phyloP scores from a whole-genome alignment of 2,888 invertebrate genomes.

The Argyresthia goedartella region DNA sequence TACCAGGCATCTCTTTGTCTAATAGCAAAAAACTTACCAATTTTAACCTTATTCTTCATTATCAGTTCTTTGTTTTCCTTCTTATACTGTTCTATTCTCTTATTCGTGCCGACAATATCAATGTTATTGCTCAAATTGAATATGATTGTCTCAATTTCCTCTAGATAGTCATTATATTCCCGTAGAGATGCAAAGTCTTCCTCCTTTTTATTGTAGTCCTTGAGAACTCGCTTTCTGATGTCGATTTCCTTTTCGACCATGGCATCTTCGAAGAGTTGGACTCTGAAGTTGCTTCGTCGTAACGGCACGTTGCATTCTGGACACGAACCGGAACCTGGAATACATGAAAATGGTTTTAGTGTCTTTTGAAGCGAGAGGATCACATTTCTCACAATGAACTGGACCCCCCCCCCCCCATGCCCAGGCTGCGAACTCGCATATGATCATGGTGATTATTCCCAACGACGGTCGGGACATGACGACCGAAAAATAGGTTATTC shows the following conservation, averaged over 20 bases:
- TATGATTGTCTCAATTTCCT: conserved; percentile 93
- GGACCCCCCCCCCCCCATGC: no score
- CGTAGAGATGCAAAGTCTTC: conserved; percentile 88
- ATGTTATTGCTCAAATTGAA: conserved; percentile 92
- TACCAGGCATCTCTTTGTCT: no score
- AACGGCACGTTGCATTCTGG: conserved; percentile 93
- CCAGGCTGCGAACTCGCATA: no score
- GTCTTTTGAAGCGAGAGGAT: neutral
- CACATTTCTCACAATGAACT: no score
- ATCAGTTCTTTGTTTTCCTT: conserved; percentile 90
- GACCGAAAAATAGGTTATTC: no score
- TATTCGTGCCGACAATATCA: conserved; percentile 89
- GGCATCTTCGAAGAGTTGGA: conserved; percentile 97
- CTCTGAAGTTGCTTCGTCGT: conserved; percentile 89
- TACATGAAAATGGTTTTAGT: conserved; percentile 42
- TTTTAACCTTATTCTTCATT: conserved; percentile 81
- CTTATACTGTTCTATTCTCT: conserved; percentile 91
- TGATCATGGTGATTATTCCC: no score
- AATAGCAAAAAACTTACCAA: conserved; percentile 45
- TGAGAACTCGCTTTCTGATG: conserved; percentile 87
- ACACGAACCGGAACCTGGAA: conserved; percentile 91
- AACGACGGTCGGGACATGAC: no score
- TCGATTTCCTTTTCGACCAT: conserved; percentile 98
- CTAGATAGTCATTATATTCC: conserved; percentile 97
- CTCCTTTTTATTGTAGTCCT: conserved; percentile 95